Base-by-base conservation (phyloP, 2,888 invertebrate genomes). In the Carterocephalus palaemon region DNA sequence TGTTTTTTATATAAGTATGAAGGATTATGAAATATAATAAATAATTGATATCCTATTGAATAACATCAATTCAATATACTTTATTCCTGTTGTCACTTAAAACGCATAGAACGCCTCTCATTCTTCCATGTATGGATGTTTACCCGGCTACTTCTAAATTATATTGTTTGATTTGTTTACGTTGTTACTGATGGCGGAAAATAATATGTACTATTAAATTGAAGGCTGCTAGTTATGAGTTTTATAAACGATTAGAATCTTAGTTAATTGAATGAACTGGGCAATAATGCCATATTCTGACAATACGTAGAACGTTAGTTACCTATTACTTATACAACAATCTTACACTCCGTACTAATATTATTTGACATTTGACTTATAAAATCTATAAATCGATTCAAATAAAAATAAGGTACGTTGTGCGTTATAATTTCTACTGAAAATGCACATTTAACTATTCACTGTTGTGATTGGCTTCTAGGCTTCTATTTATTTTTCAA, bases 141-240 rank as follows among this genome's bases (percentile, higher is more conserved):
- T 29, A 39, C 10, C 28, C 6, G 13, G 2, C 8, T 28, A n/a
- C n/a, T n/a, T n/a, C n/a, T 28, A 22, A 6, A 39, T 9, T 23
- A 12, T 31, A 22, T 8, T 29, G 20, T 29, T 34, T 42, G 8
- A 31, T 45, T 19, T 31, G 17, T 37, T 37, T 37, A 16, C 34
- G 16, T 37, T 37, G 37, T 45, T 45, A 43, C n/a, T 2, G 23
- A 31, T 31, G 43, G 22, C 43, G 43, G 36, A 45, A 42, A 43
- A 45, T 45, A 31, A 45, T 26, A n/a, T n/a, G n/a, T n/a, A 43
- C 43, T 36, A 43, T 43, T 29, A 41, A 6, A 41, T 37, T 37
- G 31, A 45, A 45, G 43, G 43, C 43, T 45, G 43, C 36, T 45
- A 34, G 23, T 43, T 34, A 36, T 34, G 42, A 36, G 34, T 34